Percentiles rank a stretch among this genome's conserved stretches.
Conservation (phyloP, 2,888 invertebrate genomes). For the Drosophila tripunctata region DNA sequence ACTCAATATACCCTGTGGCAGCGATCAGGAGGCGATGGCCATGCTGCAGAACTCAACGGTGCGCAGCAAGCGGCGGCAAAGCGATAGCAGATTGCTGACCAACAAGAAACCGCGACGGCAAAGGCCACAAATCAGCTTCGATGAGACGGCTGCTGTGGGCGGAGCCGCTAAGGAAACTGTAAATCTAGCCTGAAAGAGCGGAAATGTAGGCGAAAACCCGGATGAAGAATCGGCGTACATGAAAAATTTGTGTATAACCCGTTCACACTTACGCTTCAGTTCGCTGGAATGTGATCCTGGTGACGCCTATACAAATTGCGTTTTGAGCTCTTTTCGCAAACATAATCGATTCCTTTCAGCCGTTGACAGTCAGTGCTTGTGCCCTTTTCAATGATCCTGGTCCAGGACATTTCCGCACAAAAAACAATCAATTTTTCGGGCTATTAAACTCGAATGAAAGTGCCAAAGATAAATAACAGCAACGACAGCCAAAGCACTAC, state of each 20-base stretch:
- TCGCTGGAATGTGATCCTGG: constrained; percentile 58
- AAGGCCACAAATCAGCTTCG: constrained; percentile 82
- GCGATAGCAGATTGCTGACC: constrained; percentile 47
- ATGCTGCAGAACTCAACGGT: constrained; percentile 70
- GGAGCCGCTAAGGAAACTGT: constrained; percentile 51
- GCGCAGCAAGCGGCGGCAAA: constrained; percentile 42
- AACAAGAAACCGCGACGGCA: constrained; percentile 44
- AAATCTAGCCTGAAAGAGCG: constrained; percentile 34
- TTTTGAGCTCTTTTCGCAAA: constrained; percentile 59
- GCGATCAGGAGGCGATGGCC: constrained; percentile 77
- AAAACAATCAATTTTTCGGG: constrained; percentile 83
- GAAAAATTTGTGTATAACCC: constrained; percentile 72
- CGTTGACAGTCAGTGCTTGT: constrained; percentile 55
- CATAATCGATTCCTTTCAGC: constrained; percentile 72
- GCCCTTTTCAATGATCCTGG: constrained; percentile 23
- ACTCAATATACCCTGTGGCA: constrained; percentile 73
- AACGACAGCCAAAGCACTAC: constrained; percentile 64
- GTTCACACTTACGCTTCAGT: constrained; percentile 78
- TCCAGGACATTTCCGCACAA: constrained; percentile 68
- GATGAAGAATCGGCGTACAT: constrained; percentile 17
- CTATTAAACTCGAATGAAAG: constrained; percentile 82
- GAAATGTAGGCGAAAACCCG: not conserved
- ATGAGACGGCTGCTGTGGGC: constrained; percentile 65
- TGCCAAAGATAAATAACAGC: constrained; percentile 78
- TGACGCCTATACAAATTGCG: constrained; percentile 56